These are phyloP conservation scores for Malurus melanocephalus DNA, from an alignment of 2,113 vertebrate genomes.

Conservation along the genomic window DNA sequence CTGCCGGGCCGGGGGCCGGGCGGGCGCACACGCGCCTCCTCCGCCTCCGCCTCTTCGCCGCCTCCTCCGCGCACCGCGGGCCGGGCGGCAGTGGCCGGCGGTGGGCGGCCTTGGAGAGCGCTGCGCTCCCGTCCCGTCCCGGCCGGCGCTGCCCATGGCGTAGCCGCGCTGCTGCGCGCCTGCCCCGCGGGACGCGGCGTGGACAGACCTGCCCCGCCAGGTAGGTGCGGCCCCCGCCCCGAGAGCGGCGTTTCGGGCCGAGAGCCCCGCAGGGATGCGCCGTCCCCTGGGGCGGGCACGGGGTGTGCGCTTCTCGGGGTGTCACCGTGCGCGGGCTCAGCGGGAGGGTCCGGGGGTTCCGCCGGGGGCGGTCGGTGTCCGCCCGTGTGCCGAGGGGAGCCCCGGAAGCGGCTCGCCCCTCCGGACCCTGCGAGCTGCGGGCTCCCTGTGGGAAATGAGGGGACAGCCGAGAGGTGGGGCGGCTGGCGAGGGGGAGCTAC, in stretches of 20 bases:
- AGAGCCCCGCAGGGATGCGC: background rate
- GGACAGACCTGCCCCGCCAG: background rate
- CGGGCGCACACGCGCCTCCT: background rate
- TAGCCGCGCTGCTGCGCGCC: background rate
- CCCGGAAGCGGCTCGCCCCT: background rate
- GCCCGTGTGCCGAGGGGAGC: background rate
- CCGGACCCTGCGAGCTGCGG: background rate
- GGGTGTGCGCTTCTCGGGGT: background rate
- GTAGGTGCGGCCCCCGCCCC: background rate
- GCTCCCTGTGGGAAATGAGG: rapidly evolving
- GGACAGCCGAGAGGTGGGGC: background rate
- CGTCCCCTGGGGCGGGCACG: background rate
- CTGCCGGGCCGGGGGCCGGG: conserved; percentile 23
- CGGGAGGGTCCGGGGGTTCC: background rate
- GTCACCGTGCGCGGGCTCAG: background rate
- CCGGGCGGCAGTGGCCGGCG: background rate
- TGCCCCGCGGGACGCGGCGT: background rate
- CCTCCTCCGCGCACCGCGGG: background rate
- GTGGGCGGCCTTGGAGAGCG: background rate
- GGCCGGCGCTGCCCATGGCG: background rate
- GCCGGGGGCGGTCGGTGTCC: background rate
- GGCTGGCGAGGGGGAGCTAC: rapidly evolving
- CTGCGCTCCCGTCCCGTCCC: background rate
- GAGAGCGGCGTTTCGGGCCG: background rate
- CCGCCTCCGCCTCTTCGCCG: background rate